These are phyloP conservation scores for Gila orcuttii DNA, from an alignment of 2,113 vertebrate genomes.

Conservation along the genomic window DNA sequence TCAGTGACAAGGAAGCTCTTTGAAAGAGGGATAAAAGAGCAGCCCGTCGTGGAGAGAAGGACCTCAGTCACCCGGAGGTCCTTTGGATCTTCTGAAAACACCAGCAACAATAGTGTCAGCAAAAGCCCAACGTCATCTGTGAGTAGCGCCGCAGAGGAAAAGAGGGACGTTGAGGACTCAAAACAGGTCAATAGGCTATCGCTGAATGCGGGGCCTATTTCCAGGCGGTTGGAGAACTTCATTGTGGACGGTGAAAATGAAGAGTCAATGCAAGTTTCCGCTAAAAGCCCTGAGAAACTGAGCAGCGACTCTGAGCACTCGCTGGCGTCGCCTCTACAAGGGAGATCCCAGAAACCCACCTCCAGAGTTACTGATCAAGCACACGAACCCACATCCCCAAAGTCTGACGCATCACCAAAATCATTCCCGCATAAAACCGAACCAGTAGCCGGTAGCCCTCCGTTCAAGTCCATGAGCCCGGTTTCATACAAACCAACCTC, in stretches of 20 bases:
- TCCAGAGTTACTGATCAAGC: slow-evolving; percentile 51
- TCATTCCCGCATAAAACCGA: slow-evolving; percentile 37
- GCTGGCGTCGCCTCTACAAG: slow-evolving; percentile 61
- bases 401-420: slow-evolving; percentile 56
- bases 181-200: slow-evolving; percentile 66
- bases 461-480: slow-evolving; percentile 58
- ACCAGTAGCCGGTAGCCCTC: slow-evolving; percentile 42
- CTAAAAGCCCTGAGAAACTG: slow-evolving; percentile 61
- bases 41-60: slow-evolving; percentile 69
- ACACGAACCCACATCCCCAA: slow-evolving; percentile 58
- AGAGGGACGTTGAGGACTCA: slow-evolving; percentile 65
- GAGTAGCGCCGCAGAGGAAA: slow-evolving; percentile 67
- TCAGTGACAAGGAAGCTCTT: slow-evolving; percentile 91
- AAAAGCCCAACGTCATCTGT: slow-evolving; percentile 51
- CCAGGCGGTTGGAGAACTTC: slow-evolving; percentile 84
- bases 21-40: slow-evolving; percentile 84
- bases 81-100: slow-evolving; percentile 67
- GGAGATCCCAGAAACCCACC: slow-evolving; percentile 60
- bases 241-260: slow-evolving; percentile 80
- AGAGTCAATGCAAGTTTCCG: slow-evolving; percentile 66
- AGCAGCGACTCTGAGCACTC: slow-evolving; percentile 59
- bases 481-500: slow-evolving; percentile 37
- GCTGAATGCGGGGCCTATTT: slow-evolving; percentile 87
- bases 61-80: slow-evolving; percentile 55
- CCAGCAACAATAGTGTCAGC: slow-evolving; percentile 58